A percentile compares a stretch with the other conserved stretches of the same genome.
Conservation (phyloP, 2,113 vertebrate species). For the Cyphomyrus plagiostoma region DNA sequence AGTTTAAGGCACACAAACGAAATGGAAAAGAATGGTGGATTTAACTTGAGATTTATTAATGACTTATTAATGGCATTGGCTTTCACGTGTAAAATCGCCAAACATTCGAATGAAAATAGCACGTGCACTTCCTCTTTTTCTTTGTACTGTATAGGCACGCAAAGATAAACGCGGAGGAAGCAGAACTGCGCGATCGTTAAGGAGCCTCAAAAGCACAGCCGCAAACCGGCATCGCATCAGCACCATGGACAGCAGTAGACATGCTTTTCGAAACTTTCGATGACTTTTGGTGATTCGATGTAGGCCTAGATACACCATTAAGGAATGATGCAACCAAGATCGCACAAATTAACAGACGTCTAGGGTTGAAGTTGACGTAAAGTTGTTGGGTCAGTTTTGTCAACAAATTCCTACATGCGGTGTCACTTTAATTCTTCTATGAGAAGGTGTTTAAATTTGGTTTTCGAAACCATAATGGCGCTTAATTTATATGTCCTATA, state of each 20-base stretch:
- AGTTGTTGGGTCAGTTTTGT: neutral
- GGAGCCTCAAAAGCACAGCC: neutral
- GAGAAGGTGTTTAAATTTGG: neutral
- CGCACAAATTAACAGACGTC: neutral
- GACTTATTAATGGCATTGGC: neutral
- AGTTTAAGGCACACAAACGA: no score
- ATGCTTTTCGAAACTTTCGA: neutral
- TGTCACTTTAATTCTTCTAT: neutral
- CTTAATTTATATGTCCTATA: neutral
- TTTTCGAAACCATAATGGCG: neutral
- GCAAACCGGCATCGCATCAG: slow-evolving; percentile 24
- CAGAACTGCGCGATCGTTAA: neutral
- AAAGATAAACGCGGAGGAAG: neutral
- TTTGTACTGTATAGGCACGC: neutral
- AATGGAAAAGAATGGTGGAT: neutral
- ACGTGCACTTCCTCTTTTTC: neutral
- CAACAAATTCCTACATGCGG: neutral
- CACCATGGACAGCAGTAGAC: slow-evolving; percentile 38
- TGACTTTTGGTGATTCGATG: neutral
- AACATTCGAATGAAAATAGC: neutral
- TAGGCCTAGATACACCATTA: neutral
- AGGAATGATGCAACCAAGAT: neutral
- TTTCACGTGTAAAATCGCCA: neutral
- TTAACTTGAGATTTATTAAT: neutral
- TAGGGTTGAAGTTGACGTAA: neutral